Evolutionary conservation across 2,888 invertebrate species (phyloP), one percentile per base, ranked within the genome.

Genomic region (Caenorhabditis plicata): DNA sequence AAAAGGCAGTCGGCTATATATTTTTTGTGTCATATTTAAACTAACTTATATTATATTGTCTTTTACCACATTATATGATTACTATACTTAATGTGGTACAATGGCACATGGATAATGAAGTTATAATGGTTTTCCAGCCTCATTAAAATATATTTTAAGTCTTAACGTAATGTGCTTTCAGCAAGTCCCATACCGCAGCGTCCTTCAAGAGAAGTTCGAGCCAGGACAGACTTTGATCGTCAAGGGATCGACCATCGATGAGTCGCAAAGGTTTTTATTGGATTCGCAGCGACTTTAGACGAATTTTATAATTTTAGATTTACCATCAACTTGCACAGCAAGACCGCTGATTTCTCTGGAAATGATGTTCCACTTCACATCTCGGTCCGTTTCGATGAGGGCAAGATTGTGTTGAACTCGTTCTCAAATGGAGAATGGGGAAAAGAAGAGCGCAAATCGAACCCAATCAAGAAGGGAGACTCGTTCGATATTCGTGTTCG

Each of bases 321-420:
- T 72, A 77, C 75, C 50, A 70, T 78, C 71, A 78, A 74, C 62
- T 60, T 78, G 27, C 78, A 78, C 67, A 64, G 64, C 63, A 74
- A 74, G 64, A 53, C 73, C 13, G 75, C 78, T 39, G 78, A 78
- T 62, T 78, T 78, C 73, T 72, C 73, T 54, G 78, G 78, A 45
- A 78, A 79, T 63, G 77, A 79, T 47, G 76, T 78, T 1, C 78
- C 78, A 20, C 72, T 78, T 41, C 78, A 79, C 67, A 61, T 78
- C 47, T 75, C 75, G 19, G 71, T 79, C 42, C 74, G 78, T 26
- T 78, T 78, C 66, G 78, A 78, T 43, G 78, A 79, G 60, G 78
- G 77, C 44, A 78, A 78, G 68, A 67, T 78, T 38, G 78, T 79
- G 13, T 66, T 78, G 57, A 79, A 79, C 74, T 71, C 77, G 17